A percentile compares a stretch with the other conserved stretches of the same genome.
phyloP scores from a whole-genome alignment of 2,113 vertebrate species.

The Coracopsis vasa region DNA sequence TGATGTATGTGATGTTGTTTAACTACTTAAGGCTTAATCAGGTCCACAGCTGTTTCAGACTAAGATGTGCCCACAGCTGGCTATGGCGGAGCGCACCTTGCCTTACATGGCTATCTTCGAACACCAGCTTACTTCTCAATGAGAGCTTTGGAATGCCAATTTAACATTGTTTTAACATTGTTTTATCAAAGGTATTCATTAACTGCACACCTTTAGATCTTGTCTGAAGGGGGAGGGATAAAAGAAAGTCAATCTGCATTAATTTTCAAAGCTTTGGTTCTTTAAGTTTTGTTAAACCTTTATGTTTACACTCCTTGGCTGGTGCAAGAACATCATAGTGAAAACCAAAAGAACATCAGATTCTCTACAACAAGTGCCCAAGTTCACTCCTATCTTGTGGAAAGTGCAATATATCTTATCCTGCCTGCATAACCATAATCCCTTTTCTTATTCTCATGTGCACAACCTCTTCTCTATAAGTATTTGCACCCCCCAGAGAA shows the following conservation, averaged over 20 bases:
- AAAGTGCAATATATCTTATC: neutral
- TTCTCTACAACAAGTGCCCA: neutral
- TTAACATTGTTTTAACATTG: fast-evolving
- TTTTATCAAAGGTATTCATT: neutral
- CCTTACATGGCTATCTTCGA: neutral
- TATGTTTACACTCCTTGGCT: neutral
- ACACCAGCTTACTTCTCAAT: neutral
- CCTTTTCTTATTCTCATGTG: neutral
- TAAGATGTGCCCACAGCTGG: neutral
- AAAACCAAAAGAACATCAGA: neutral
- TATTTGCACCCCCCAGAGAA: neutral
- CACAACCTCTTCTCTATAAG: neutral
- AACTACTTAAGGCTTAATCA: neutral
- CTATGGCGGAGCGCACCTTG: neutral
- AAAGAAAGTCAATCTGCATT: neutral
- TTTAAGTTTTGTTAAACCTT: neutral
- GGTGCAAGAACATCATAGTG: neutral
- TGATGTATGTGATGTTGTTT: fast-evolving
- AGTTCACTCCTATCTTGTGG: neutral
- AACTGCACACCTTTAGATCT: neutral
- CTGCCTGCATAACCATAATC: neutral
- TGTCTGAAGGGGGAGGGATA: neutral
- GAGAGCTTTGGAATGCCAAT: neutral
- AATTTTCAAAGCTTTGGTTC: neutral
- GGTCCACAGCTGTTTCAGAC: neutral